A percentile compares a stretch with the other conserved stretches of the same genome.
phyloP scores from a whole-genome alignment of 2,113 vertebrate species.

The Trematomus loennbergii region DNA sequence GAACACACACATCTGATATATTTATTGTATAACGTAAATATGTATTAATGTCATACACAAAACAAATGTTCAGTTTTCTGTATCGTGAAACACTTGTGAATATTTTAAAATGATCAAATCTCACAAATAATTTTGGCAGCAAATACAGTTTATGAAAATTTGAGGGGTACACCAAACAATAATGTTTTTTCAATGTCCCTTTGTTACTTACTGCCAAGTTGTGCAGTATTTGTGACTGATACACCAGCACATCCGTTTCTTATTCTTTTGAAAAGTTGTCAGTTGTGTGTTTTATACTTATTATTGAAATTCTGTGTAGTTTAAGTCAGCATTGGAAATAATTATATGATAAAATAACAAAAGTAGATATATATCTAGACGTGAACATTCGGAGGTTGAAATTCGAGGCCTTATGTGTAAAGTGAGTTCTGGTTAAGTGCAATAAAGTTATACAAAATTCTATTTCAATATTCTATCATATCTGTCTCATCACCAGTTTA shows the following conservation, averaged over 20 bases:
- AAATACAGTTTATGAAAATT: background rate
- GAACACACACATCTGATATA: background rate
- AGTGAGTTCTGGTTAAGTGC: background rate
- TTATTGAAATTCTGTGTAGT: background rate
- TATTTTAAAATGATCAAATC: background rate
- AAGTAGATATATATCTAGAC: background rate
- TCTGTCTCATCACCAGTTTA: constrained; percentile 82
- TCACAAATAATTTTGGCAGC: background rate
- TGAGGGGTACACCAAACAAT: background rate
- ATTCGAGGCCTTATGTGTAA: background rate
- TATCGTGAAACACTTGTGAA: background rate
- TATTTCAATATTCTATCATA: background rate
- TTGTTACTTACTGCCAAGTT: background rate
- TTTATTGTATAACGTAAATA: too few species aligned
- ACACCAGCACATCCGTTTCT: background rate
- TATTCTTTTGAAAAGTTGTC: background rate
- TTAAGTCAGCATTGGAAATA: background rate
- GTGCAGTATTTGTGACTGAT: background rate
- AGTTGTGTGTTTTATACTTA: background rate
- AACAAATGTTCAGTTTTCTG: too few species aligned
- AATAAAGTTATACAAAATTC: background rate
- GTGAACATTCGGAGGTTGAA: background rate
- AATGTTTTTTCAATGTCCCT: background rate
- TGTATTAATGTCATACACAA: background rate
- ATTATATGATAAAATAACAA: background rate